Evolutionary conservation across 37 sponge, comb jelly and placozoan species (phyloP), one percentile per base, ranked within the genome.

Genomic region (Chondrosia reniformis): DNA sequence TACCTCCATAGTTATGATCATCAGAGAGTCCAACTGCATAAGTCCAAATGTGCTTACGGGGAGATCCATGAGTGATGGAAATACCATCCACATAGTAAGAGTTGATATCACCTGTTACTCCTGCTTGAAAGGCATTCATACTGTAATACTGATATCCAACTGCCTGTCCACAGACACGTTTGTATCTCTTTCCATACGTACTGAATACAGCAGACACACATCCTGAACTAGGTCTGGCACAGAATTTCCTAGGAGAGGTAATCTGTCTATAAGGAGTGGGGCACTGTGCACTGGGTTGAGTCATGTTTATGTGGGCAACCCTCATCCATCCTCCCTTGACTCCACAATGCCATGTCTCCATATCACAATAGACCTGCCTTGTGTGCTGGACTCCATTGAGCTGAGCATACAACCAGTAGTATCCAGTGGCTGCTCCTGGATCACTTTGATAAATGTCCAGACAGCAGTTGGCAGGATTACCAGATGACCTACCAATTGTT

Each of bases 261-360:
- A n/a, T 34, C 9, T 37, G n/a, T 34, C 1, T 37, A 25, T 43
- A 44, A 1, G 42, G 72, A 34, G 42, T n/a, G 19, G 72, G 72
- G 21, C 72, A 69, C 24, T 21, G 39, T 40, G 32, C 41, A 4
- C 22, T 21, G 3, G 43, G 24, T 3, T 69, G 44, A 17, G 43
- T 38, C 72, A 69, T 69, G 72, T 69, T 40, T 24, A 36, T 39
- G 41, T 69, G 24, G 72, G 72, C 72, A 41, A 69, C 72, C 42
- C 72, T 69, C 72, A 69, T 37, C 72, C 72, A 69, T 25, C 72
- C 72, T 69, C 72, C 72, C 36, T 34, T 69, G 72, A 69, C 41
- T 1, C 72, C 72, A 40, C 44, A 36, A 2, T 34, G 44, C 19
- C 24, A 43, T 2, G 4, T 24, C 25, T 69, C 72, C 72, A 69